Conservation (phyloP, 2,888 invertebrate species). For the Thereva unica region DNA sequence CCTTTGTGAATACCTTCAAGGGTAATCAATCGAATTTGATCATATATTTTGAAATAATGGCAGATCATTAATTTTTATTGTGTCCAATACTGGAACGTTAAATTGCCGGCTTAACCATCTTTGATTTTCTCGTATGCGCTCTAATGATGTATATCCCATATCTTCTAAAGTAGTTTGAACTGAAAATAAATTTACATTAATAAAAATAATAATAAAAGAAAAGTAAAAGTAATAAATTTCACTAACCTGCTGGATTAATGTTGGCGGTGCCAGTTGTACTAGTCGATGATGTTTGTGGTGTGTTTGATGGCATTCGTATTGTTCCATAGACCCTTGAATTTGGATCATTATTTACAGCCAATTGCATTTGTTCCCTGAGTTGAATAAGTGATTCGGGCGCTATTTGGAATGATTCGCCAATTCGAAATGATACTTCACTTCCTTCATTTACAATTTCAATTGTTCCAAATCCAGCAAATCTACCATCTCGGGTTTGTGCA, state of each 20-base stretch:
- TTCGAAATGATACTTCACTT: slow-evolving; percentile 6
- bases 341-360: background rate
- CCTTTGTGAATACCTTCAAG: background rate
- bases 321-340: background rate
- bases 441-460: background rate
- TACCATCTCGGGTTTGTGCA: background rate
- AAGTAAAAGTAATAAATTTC: too few species aligned
- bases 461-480: slow-evolving; percentile 17
- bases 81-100: background rate
- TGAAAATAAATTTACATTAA: too few species aligned
- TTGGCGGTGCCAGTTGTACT: too few species aligned
- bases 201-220: too few species aligned
- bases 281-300: background rate
- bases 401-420: background rate
- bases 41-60: slow-evolving; percentile 11
- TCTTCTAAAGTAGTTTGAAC: too few species aligned
- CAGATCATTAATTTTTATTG: slow-evolving; percentile 8
- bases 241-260: too few species aligned
- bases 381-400: slow-evolving; percentile 7
- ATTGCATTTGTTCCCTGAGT: slow-evolving; percentile 1
- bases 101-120: background rate
- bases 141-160: too few species aligned
- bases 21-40: slow-evolving; percentile 14
- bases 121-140: background rate
- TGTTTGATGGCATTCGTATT: background rate